Conservation (phyloP, 2,797 vertebrate species). For the Nasua narica region DNA sequence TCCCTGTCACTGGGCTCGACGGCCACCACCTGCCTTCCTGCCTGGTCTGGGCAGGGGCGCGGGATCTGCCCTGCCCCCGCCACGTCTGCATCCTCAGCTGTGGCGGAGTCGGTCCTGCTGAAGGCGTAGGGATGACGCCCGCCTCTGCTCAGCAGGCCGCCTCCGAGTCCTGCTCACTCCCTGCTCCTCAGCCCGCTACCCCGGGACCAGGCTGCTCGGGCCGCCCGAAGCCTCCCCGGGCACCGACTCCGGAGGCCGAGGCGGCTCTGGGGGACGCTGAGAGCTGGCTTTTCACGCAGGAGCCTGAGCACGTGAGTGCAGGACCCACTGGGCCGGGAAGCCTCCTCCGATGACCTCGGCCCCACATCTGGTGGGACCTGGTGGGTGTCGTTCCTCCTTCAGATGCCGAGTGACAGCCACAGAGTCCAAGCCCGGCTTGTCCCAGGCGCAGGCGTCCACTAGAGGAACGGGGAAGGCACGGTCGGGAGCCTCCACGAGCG, state of each 20-base stretch:
- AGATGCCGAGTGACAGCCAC: conserved; percentile 79
- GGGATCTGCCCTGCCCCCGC: no score
- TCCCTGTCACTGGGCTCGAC: no score
- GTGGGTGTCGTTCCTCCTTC: conserved; percentile 73
- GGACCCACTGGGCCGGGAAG: not conserved
- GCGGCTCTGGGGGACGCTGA: not conserved
- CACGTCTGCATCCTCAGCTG: no score
- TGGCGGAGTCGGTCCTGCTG: not conserved
- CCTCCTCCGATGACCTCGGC: not conserved
- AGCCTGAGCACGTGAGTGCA: no score
- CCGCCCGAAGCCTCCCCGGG: no score
- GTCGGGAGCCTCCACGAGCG: not conserved
- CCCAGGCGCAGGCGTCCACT: no score
- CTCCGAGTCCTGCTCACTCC: not conserved
- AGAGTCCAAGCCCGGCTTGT: not conserved
- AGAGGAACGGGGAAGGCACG: not conserved
- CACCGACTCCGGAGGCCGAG: not conserved
- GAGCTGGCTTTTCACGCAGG: not conserved
- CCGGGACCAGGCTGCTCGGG: not conserved
- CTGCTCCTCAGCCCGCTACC: not conserved
- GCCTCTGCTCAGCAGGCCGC: no score
- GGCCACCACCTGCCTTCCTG: not conserved
- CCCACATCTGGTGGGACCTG: conserved; percentile 68
- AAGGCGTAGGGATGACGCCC: not conserved
- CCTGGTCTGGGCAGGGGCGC: no score